phyloP scores from a whole-genome alignment of 2,797 vertebrate species.

The Limosa lapponica region DNA sequence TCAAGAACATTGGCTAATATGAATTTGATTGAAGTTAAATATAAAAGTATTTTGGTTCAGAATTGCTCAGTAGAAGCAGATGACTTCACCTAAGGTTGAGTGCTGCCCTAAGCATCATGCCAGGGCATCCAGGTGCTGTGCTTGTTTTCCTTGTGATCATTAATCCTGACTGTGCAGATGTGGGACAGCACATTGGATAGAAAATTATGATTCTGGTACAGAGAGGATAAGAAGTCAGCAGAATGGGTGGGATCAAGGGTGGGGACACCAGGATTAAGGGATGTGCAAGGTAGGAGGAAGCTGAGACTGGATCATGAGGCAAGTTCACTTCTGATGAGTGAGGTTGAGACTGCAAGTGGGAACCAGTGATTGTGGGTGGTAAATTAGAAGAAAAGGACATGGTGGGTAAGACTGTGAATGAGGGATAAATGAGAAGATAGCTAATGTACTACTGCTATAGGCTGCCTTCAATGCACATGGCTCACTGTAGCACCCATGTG shows the following conservation, averaged over 20 bases:
- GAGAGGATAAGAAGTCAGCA: background rate
- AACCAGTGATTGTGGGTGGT: background rate
- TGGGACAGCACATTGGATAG: background rate
- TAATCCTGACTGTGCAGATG: background rate
- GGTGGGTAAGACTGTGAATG: background rate
- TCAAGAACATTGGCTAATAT: background rate
- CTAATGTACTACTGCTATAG: background rate
- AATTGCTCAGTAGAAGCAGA: background rate
- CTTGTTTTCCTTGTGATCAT: accelerated
- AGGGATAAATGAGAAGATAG: background rate
- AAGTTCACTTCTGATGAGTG: background rate
- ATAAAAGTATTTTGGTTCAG: background rate
- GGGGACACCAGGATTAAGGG: background rate
- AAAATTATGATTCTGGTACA: background rate
- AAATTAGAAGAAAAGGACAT: background rate
- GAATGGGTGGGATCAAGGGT: background rate
- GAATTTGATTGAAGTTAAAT: background rate
- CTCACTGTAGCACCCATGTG: background rate
- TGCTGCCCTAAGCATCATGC: background rate
- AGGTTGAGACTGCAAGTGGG: background rate
- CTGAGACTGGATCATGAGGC: background rate
- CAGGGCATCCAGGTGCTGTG: background rate
- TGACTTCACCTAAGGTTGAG: background rate
- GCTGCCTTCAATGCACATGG: background rate
- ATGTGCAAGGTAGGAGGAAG: background rate